Base-by-base conservation (phyloP, 1,140 invertebrate genomes). In the Bombus impatiens region DNA sequence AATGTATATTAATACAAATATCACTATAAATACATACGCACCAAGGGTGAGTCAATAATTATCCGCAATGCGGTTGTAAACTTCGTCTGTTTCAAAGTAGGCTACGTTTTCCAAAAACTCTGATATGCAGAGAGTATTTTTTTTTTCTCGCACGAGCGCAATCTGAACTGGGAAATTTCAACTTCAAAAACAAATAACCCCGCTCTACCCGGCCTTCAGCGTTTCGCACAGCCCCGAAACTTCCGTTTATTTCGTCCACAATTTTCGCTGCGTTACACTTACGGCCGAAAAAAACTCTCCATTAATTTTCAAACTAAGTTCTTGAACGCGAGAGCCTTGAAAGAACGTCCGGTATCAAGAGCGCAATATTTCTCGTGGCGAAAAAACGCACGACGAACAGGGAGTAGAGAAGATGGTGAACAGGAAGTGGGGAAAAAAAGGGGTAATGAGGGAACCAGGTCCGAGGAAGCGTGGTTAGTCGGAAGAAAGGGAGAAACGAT, bases 321-420 rank as follows among this genome's bases (percentile, higher is more conserved):
- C 12, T 25, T 53, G 18, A 25, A n/a, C 59, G 15, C 5, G 8
- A 3, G 13, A 13, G 28, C 37, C 15, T 70, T 57, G 18, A 42
- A 35, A 37, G 42, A 25, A 42, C 40, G 25, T 62, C 70, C 70
- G 10, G 44, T 28, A 57, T 68, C 74, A n/a, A 37, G 65, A 35
- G 35, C 28, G 65, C 82, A 22, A 79, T 79, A 79, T 72, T 79
- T 79, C 77, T 79, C 47, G 40, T 12, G 47, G 32, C 10, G 25
- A 44, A 59, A 44, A 67, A 67, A 25, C 22, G 5, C 28, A 8
- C 22, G 72, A 74, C 22, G n/a, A 44, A 68, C 35, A 5, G 57
- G 2, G 0, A 5, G 28, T 10, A 25, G n/a, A 35, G 8, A 37
- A 37, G 35, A 10, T 18, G 8, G 67, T 10, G 13, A 32, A 10